phyloP scores from a whole-genome alignment of 2,888 invertebrate species.

The Eulithis testata region DNA sequence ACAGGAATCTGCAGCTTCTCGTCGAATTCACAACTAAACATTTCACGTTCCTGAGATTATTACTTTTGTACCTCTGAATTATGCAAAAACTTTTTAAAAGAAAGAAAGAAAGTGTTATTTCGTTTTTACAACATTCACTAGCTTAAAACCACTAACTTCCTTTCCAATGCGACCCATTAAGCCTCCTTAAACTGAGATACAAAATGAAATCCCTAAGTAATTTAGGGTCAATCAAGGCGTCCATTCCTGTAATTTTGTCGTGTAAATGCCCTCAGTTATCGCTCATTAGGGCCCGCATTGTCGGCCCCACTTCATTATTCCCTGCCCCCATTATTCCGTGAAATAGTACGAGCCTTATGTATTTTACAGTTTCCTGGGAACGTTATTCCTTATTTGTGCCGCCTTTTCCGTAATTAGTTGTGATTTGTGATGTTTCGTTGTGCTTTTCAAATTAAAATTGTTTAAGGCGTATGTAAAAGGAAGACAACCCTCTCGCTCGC shows the following conservation, averaged over 20 bases:
- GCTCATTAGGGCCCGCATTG: slow-evolving; percentile 56
- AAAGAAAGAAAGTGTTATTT: too few species aligned
- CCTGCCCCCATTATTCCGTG: slow-evolving; percentile 39
- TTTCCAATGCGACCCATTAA: background rate
- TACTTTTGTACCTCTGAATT: too few species aligned
- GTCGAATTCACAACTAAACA: too few species aligned
- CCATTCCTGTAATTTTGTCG: slow-evolving; percentile 50
- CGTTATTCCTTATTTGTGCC: slow-evolving; percentile 40
- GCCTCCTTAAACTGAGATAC: slow-evolving; percentile 19
- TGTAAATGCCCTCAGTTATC: slow-evolving; percentile 50
- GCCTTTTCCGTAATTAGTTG: slow-evolving; percentile 37
- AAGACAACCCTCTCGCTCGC: too few species aligned
- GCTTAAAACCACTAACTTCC: background rate
- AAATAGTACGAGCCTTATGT: slow-evolving; percentile 36
- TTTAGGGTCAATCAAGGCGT: slow-evolving; percentile 48
- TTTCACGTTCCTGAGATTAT: too few species aligned
- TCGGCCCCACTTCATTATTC: slow-evolving; percentile 53
- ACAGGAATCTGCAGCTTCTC: too few species aligned
- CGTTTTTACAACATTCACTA: too few species aligned
- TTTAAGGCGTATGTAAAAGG: too few species aligned
- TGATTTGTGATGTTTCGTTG: slow-evolving; percentile 37
- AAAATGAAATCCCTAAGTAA: slow-evolving; percentile 45
- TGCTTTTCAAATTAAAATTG: background rate
- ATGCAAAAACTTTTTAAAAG: too few species aligned
- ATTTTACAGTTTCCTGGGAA: slow-evolving; percentile 39